Percentiles rank a stretch among this genome's conserved stretches.
Conservation (phyloP, 1,140 invertebrate genomes). For the Frieseomelitta varia region DNA sequence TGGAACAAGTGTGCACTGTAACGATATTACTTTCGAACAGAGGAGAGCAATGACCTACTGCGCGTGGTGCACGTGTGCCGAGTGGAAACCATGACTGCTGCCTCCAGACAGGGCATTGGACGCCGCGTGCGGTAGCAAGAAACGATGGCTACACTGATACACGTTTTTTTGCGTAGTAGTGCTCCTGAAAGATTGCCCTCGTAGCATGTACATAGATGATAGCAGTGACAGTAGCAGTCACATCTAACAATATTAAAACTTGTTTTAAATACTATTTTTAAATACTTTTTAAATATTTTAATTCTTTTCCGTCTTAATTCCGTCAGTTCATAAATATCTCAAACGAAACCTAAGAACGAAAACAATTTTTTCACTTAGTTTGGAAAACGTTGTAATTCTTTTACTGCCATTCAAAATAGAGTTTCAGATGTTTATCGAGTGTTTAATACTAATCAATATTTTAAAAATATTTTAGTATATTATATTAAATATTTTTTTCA, state of each 20-base stretch:
- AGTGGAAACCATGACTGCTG: constrained; percentile 72
- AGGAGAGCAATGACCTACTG: constrained; percentile 79
- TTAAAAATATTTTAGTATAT: background rate
- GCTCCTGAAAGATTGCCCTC: background rate
- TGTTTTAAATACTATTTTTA: background rate
- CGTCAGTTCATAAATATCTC: background rate
- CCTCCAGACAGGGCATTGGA: constrained; percentile 75
- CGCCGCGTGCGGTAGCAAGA: constrained; percentile 65
- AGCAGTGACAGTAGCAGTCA: background rate
- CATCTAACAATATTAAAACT: background rate
- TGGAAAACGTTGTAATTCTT: background rate
- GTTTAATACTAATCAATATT: background rate
- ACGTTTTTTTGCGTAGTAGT: background rate
- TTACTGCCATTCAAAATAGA: background rate
- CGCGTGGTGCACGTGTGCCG: constrained; percentile 76
- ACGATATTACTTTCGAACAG: constrained; percentile 69
- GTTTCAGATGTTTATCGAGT: background rate
- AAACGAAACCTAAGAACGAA: background rate
- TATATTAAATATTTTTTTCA: background rate
- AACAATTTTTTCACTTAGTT: background rate
- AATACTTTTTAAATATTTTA: background rate
- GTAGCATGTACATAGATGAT: no score
- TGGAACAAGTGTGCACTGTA: constrained; percentile 55
- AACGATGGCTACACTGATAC: constrained; percentile 14
- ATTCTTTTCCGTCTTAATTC: no score